Evolutionary conservation across 2,113 vertebrate species (phyloP), one percentile per base, ranked within the genome.

Genomic region (Bujurquina vittata): DNA sequence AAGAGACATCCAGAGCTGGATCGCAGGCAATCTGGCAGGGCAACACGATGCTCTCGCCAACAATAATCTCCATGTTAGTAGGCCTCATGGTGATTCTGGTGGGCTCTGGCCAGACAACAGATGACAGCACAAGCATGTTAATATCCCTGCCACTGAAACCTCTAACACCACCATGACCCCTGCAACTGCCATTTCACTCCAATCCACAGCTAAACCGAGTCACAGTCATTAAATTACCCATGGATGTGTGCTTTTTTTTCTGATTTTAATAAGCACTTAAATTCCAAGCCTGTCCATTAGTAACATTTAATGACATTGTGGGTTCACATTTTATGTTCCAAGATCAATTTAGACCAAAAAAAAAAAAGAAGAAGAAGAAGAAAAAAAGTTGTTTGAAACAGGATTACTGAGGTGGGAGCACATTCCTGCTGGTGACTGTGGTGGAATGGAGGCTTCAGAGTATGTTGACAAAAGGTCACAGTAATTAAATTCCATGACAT

Each of bases 21-120:
- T 99, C 97, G 0, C 95, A 96, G 79, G 96, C 95, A 57, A 97
- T 97, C 95, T 99, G 98, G 95, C 98, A 99, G 49, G 97, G 97
- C 87, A 99, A 81, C 86, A 99, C 95, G 1, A 98, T 94, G 3
- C 98, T 99, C 93, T 99, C 98, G 26, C 98, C 98, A 43, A 99
- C 98, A 1, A 97, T 96, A 46, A 98, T 98, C 90, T 99, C 97
- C 96, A 97, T 95, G 95, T 97, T 97, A 73, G 96, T 97, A 6
- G 98, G 98, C 17, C 97, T 97, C 94, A 97, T 61, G 60, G 91
- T 97, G 89, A 99, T 98, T 88, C 95, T 96, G 3, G 97, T 99
- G 49, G 98, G 97, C 85, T 99, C 98, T 99, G 95, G 85, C 54
- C 83, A 89, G 58, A 90, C 84, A 91, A 89, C 85, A 93, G 77